phyloP scores from a whole-genome alignment of 2,797 vertebrate species.

The Pipistrellus pipistrellus region DNA sequence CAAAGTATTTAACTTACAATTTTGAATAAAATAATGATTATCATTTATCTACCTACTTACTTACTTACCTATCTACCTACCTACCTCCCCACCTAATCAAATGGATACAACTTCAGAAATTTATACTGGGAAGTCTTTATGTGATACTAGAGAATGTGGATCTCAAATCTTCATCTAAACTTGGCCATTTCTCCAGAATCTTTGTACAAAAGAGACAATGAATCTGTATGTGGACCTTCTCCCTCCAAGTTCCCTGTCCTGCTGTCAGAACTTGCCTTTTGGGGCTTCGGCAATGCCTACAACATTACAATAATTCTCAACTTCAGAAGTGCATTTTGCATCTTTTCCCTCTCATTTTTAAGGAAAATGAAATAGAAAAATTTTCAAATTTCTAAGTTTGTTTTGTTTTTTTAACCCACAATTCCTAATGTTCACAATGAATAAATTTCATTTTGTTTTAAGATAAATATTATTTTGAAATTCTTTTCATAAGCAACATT shows the following conservation, averaged over 20 bases:
- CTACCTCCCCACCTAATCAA: background rate
- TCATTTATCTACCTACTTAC: background rate
- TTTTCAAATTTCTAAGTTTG: background rate
- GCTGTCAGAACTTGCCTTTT: background rate
- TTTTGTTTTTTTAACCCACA: background rate
- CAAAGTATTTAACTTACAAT: conserved; percentile 55
- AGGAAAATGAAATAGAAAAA: conserved; percentile 27
- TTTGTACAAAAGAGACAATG: conserved; percentile 15
- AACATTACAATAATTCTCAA: conserved; percentile 30
- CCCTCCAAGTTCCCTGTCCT: background rate
- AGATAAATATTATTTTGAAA: conserved; percentile 30
- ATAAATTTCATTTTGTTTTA: background rate
- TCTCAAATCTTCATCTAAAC: background rate
- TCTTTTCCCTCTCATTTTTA: conserved; percentile 8
- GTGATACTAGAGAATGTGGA: background rate
- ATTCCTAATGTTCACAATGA: background rate
- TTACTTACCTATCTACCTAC: background rate
- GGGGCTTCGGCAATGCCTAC: background rate
- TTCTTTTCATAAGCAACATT: background rate
- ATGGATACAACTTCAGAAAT: background rate
- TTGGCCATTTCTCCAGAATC: conserved; percentile 49
- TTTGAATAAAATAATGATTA: conserved; percentile 56
- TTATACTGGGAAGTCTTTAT: background rate
- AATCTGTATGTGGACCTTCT: background rate
- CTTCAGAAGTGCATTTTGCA: conserved; percentile 46